These are phyloP conservation scores for Drosophila rufa DNA, from an alignment of 1,140 invertebrate species.

Conservation along the genomic window DNA sequence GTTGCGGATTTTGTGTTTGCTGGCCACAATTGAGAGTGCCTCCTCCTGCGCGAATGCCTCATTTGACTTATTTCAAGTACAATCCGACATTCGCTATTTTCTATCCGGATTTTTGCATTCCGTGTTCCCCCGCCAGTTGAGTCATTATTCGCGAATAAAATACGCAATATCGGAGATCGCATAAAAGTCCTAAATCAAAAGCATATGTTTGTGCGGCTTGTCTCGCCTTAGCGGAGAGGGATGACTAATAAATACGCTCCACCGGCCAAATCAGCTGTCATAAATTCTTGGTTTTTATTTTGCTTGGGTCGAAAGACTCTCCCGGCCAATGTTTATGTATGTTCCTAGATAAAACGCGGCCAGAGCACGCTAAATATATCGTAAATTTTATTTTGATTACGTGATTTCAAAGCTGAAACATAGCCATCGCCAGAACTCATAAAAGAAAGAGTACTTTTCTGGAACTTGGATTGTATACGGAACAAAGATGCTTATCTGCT, in stretches of 20 bases:
- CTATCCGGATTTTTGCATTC: slow-evolving; percentile 15
- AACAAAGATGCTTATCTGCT: background rate
- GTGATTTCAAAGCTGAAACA: slow-evolving; percentile 28
- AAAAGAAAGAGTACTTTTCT: slow-evolving; percentile 4
- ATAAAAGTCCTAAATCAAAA: slow-evolving; percentile 52
- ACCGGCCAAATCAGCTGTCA: slow-evolving; percentile 44
- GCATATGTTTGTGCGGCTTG: slow-evolving; percentile 42
- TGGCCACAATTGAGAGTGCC: slow-evolving; percentile 43
- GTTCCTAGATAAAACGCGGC: slow-evolving; percentile 43
- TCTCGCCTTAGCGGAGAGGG: slow-evolving; percentile 39
- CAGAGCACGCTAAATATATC: slow-evolving; percentile 34
- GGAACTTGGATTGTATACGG: background rate
- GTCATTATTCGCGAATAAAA: slow-evolving; percentile 39
- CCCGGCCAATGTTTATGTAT: slow-evolving; percentile 34
- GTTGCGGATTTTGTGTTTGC: slow-evolving; percentile 30
- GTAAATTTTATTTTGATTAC: slow-evolving; percentile 44
- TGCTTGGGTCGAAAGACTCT: slow-evolving; percentile 46
- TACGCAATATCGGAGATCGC: slow-evolving; percentile 9
- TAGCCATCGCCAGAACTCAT: background rate
- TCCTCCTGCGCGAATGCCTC: slow-evolving; percentile 36
- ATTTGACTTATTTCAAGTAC: slow-evolving; percentile 51
- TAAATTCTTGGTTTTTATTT: slow-evolving; percentile 72
- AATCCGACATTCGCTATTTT: background rate
- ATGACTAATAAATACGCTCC: slow-evolving; percentile 66
- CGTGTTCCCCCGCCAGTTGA: slow-evolving; percentile 37